Percentiles rank a stretch among this genome's conserved stretches.
phyloP scores from a whole-genome alignment of 2,888 invertebrate genomes.

The Heliconius aoede region DNA sequence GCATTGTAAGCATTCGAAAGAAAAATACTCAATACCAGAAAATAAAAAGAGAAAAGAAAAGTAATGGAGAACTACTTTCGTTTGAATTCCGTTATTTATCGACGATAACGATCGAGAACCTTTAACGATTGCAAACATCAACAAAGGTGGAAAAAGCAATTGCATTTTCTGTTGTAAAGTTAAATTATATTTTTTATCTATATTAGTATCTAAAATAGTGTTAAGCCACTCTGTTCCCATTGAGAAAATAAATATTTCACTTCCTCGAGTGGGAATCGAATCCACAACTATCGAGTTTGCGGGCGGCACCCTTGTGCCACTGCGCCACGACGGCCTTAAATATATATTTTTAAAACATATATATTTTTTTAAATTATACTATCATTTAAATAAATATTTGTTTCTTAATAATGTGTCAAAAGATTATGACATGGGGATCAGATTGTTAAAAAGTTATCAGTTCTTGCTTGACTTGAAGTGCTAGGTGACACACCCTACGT shows the following conservation, averaged over 20 bases:
- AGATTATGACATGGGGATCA: background rate
- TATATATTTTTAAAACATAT: no score
- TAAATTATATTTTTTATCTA: background rate
- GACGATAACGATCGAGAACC: background rate
- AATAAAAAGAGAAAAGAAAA: no score
- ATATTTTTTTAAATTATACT: no score
- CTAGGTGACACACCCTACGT: background rate
- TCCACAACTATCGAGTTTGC: no score
- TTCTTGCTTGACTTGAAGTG: background rate
- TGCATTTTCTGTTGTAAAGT: constrained; percentile 7
- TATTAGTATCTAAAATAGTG: no score
- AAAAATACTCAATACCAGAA: no score
- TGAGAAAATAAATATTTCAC: no score
- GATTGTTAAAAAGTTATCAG: background rate
- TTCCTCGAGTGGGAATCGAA: no score
- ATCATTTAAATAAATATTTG: background rate
- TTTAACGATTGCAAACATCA: constrained; percentile 10
- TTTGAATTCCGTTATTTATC: constrained; percentile 1
- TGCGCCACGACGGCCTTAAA: no score
- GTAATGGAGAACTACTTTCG: background rate
- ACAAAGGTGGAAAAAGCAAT: background rate
- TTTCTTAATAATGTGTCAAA: background rate
- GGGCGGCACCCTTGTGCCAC: no score
- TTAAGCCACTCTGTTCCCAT: no score
- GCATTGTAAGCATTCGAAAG: no score